Conservation (phyloP, 2,888 invertebrate species). For the Hedya salicella region DNA sequence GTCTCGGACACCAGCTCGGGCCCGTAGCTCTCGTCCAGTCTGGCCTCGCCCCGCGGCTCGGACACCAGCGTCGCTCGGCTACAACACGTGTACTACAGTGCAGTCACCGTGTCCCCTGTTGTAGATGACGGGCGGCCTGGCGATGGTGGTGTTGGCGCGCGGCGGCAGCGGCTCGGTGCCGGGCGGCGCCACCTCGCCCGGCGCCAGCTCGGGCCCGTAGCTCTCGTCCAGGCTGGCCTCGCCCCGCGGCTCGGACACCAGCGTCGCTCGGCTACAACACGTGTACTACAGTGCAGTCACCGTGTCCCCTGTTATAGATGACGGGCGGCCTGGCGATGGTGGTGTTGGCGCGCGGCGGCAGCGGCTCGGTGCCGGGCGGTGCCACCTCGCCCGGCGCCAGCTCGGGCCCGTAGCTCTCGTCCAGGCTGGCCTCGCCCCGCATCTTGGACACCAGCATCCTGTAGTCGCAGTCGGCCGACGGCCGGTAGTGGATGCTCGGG, state of each 20-base stretch:
- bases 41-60: conserved; percentile 89
- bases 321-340: conserved; percentile 64
- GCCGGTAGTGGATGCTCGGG: conserved; percentile 90
- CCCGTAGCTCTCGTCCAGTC: conserved; percentile 53
- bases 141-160: too few relatives aligned
- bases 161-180: conserved; percentile 52
- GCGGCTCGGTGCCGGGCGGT: conserved; percentile 73
- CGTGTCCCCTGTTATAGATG: conserved; percentile 58
- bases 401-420: conserved; percentile 52
- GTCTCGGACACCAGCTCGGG: conserved; percentile 58
- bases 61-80: conserved; percentile 95
- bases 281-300: not conserved
- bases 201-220: conserved; percentile 56
- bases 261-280: conserved; percentile 55
- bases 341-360: conserved; percentile 56
- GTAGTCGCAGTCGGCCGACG: conserved; percentile 94
- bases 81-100: conserved; percentile 86
- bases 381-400: conserved; percentile 70
- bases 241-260: conserved; percentile 94
- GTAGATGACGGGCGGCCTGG: not conserved
- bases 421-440: conserved; percentile 83
- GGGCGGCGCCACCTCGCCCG: conserved; percentile 73
- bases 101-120: too few relatives aligned
- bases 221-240: conserved; percentile 57
- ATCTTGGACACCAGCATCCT: conserved; percentile 95